Conservation (phyloP, 2,113 vertebrate genomes). For the Hemiscyllium ocellatum region DNA sequence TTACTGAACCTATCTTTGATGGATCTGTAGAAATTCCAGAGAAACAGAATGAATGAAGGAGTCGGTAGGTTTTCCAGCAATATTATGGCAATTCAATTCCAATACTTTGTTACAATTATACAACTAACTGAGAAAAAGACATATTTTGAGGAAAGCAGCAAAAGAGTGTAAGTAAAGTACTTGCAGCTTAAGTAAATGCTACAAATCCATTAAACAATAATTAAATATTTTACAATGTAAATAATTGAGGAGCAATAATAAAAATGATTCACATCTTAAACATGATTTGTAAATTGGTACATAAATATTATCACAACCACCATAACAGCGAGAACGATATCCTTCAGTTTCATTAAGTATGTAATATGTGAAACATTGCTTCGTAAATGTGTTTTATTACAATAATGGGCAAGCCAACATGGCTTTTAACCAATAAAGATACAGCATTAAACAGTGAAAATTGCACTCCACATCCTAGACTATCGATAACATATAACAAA, state of each 20-base stretch:
- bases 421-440: background rate
- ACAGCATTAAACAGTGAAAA: background rate
- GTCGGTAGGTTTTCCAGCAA: background rate
- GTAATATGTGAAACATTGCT: background rate
- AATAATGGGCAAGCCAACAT: background rate
- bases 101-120: background rate
- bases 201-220: background rate
- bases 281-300: background rate
- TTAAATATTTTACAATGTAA: background rate
- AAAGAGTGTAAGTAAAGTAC: background rate
- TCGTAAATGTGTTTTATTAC: constrained; percentile 10
- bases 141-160: background rate
- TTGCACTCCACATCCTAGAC: background rate
- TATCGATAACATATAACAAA: background rate
- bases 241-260: background rate
- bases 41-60: background rate
- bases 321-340: background rate
- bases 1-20: background rate
- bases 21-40: background rate
- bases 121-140: background rate
- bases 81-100: background rate
- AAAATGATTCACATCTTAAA: background rate
- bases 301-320: background rate
- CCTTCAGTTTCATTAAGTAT: background rate
- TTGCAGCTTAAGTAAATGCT: background rate